These are phyloP conservation scores for Manis crassicaudata DNA, from an alignment of 2,797 vertebrate species.

Conservation along the genomic window DNA sequence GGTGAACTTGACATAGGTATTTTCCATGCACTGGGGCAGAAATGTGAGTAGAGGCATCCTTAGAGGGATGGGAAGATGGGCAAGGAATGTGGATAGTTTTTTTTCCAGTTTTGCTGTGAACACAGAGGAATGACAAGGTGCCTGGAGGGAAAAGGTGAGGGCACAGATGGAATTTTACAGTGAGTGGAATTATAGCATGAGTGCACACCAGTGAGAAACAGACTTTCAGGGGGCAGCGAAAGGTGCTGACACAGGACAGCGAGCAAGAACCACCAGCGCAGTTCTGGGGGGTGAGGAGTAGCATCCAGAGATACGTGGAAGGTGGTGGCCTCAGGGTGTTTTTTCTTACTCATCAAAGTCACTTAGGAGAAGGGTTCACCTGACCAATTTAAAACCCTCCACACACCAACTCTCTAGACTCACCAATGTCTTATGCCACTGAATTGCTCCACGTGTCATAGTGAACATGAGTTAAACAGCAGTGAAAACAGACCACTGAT, in stretches of 20 bases:
- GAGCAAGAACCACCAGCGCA: too few relatives aligned
- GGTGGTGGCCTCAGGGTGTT: fast-evolving
- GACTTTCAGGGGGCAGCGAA: background rate
- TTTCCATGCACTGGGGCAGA: background rate
- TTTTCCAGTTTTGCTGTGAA: background rate
- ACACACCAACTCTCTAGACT: too few relatives aligned
- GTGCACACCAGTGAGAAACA: fast-evolving
- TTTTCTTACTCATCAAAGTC: background rate
- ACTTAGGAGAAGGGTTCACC: background rate
- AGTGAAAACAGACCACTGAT: background rate
- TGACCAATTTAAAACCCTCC: background rate
- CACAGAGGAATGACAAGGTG: background rate
- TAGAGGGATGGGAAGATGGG: background rate
- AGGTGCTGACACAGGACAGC: fast-evolving
- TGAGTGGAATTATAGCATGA: background rate
- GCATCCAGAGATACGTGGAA: too few relatives aligned
- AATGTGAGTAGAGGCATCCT: background rate
- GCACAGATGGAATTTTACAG: background rate
- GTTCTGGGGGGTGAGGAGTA: background rate
- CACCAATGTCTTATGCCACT: fast-evolving
- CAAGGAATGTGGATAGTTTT: too few relatives aligned
- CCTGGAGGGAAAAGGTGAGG: background rate
- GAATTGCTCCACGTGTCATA: background rate
- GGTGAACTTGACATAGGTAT: too few relatives aligned
- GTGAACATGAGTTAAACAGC: background rate